A percentile compares a stretch with the other conserved stretches of the same genome.
Conservation (phyloP, 1,140 invertebrate genomes). For the Sycophaga agraensis region DNA sequence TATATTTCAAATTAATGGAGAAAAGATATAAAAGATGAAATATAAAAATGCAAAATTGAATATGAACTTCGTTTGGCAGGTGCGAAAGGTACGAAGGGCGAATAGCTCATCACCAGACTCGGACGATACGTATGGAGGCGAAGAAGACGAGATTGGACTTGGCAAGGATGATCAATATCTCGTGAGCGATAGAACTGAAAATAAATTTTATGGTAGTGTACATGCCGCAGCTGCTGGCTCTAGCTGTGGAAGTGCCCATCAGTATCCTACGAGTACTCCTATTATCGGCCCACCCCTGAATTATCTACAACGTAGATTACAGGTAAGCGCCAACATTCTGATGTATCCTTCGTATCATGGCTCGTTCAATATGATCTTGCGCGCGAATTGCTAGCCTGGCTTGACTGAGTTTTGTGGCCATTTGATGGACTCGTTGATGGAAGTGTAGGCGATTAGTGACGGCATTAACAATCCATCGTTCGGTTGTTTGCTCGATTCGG, state of each 20-base stretch:
- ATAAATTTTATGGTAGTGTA: slow-evolving; percentile 79
- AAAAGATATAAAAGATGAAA: too few relatives aligned
- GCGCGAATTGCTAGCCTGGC: too few relatives aligned
- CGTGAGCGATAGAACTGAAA: slow-evolving; percentile 80
- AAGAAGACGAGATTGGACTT: slow-evolving; percentile 73
- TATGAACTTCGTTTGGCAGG: slow-evolving; percentile 44
- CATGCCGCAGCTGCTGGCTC: slow-evolving; percentile 51
- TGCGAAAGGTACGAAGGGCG: slow-evolving; percentile 70
- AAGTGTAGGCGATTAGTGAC: too few relatives aligned
- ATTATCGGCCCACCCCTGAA: slow-evolving; percentile 53
- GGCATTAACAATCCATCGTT: too few relatives aligned
- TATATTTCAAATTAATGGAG: too few relatives aligned
- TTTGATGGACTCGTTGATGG: too few relatives aligned
- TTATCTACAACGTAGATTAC: slow-evolving; percentile 51
- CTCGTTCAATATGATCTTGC: too few relatives aligned
- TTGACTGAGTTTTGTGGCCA: too few relatives aligned
- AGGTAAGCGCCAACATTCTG: slow-evolving; percentile 35
- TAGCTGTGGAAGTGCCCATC: slow-evolving; percentile 50
- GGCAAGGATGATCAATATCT: slow-evolving; percentile 81
- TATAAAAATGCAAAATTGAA: too few relatives aligned
- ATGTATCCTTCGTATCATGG: too few relatives aligned
- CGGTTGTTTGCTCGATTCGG: too few relatives aligned
- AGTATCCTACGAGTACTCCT: slow-evolving; percentile 52
- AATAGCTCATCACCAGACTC: slow-evolving; percentile 77
- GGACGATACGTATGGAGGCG: slow-evolving; percentile 78